A percentile compares a stretch with the other conserved stretches of the same genome.
These are phyloP conservation scores for Manacus vitellinus DNA, from an alignment of 2,113 vertebrate genomes.

Conservation along the genomic window DNA sequence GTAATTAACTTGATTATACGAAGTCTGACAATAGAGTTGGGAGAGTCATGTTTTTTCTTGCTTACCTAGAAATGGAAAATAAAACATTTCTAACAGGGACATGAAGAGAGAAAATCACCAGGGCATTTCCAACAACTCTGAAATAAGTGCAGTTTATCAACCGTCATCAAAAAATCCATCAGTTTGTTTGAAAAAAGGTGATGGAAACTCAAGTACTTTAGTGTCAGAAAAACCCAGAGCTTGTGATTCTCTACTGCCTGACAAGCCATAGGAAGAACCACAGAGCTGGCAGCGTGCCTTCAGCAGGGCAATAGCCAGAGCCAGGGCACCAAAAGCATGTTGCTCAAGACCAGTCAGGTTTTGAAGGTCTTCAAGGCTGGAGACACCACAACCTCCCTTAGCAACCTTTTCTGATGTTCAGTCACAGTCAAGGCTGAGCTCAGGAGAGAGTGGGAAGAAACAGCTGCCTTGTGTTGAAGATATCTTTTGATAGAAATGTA, in stretches of 20 bases:
- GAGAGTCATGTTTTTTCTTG: background rate
- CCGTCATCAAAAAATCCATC: background rate
- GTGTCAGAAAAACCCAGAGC: background rate
- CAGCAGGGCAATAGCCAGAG: background rate
- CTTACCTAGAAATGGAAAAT: background rate
- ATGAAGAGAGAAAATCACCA: background rate
- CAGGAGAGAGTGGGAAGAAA: background rate
- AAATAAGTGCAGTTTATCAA: background rate
- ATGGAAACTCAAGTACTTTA: background rate
- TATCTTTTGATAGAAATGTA: background rate
- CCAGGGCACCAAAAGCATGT: accelerated
- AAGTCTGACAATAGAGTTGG: background rate
- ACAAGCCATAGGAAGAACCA: background rate
- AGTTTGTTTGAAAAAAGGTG: background rate
- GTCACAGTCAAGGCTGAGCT: background rate
- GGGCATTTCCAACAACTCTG: background rate
- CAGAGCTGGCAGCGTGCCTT: background rate
- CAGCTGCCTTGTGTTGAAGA: background rate
- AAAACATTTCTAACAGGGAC: background rate
- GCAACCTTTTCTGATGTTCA: background rate
- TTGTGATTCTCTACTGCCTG: background rate
- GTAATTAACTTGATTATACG: slow-evolving; percentile 6
- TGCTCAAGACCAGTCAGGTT: background rate
- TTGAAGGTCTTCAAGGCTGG: background rate
- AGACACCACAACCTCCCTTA: background rate